Base-by-base conservation (phyloP, 2,113 vertebrate species). In the Sisor rabdophorus region DNA sequence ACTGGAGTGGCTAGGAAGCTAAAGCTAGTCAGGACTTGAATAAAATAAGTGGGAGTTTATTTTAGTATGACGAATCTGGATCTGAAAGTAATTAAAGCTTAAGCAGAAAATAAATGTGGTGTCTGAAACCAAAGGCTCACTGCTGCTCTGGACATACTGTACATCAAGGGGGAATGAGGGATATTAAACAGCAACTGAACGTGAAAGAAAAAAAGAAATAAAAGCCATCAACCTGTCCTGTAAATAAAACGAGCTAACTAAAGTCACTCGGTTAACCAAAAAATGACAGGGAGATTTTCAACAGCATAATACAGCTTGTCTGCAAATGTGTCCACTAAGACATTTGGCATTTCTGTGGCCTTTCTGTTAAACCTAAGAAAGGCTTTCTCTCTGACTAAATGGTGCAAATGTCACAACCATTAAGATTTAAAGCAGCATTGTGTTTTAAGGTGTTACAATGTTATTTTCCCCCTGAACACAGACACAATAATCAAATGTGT, bases 211-310 rank as follows among this genome's bases (percentile, higher is more conserved):
- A 89, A 50, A 79, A 85, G 36, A 89, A 87, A 81, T 67, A 71
- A 88, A 87, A 74, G 55, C 82, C 85, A 84, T 87, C 83, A 85
- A 88, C 86, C 85, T 83, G 82, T 89, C 89, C 90, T 92, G 91
- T 89, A 88, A 91, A 92, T 85, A 85, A 89, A 84, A 84, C 83
- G 84, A 91, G 83, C 85, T 82, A 88, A 89, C 89, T 89, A 86
- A 91, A 88, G 79, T 90, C 80, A 90, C 83, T 87, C 83, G 85
- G 85, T 84, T 86, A 88, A 83, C 87, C 86, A 91, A 85, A 78
- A 40, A 47, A 65, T 22, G 84, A 83, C 88, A 82, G 86, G 83
- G 88, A 84, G 85, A 80, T 85, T 89, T 89, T 89, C 81, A 87
- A 91, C 73, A 89, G 87, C 85, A 89, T 86, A 83, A 89, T 84